phyloP scores from a whole-genome alignment of 2,888 invertebrate species.

The Caenorhabditis becei region DNA sequence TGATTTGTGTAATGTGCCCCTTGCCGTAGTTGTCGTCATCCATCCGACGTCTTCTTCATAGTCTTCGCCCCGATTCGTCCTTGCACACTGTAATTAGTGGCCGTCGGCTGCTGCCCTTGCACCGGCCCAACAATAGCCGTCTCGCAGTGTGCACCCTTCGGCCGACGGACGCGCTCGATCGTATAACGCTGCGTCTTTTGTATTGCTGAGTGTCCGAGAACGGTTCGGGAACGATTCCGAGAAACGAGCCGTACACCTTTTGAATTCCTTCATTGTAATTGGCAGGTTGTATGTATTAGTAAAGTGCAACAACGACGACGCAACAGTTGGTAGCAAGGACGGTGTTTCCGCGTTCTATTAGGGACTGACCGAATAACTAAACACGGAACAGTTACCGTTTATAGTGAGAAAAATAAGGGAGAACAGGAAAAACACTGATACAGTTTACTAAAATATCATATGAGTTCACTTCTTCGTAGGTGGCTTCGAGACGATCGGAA shows the following conservation, averaged over 20 bases:
- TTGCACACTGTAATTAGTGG: conserved; percentile 60
- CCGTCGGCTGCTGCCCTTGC: conserved; percentile 47
- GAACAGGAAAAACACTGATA: no score
- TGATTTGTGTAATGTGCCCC: conserved; percentile 49
- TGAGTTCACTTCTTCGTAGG: no score
- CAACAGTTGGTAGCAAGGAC: conserved; percentile 38
- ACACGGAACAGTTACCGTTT: no score
- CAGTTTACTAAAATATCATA: no score
- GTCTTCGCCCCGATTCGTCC: conserved; percentile 39
- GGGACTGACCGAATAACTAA: no score
- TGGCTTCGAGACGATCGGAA: no score
- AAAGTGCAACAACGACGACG: conserved; percentile 41
- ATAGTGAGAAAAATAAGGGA: no score
- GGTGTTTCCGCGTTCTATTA: no score
- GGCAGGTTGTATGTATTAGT: conserved; percentile 55
- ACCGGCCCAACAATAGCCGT: conserved; percentile 43
- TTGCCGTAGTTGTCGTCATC: conserved; percentile 1
- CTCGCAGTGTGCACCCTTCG: conserved; percentile 11
- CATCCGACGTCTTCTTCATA: conserved; percentile 18
- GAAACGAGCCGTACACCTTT: conserved; percentile 42
- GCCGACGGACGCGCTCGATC: conserved; percentile 19
- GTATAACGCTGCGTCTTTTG: conserved; percentile 53
- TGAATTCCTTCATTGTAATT: conserved; percentile 52
- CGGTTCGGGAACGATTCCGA: conserved; percentile 22
- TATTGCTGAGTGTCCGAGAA: conserved; percentile 37